Evolutionary conservation across 1,140 invertebrate genomes (phyloP).

Genomic region (Ostrea denselamellosa): DNA sequence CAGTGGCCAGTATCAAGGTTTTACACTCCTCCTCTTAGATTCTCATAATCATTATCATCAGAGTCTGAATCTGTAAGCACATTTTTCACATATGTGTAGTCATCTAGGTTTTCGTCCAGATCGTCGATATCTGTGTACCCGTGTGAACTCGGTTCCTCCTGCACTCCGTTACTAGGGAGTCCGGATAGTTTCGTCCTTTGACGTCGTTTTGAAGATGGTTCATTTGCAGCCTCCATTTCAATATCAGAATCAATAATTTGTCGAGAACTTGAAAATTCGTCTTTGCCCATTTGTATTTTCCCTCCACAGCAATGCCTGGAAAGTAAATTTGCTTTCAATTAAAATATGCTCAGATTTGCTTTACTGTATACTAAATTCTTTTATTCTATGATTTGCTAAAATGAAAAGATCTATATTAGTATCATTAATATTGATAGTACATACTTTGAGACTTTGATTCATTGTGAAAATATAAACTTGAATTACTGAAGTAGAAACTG

Average conservation of each 20-base stretch:
- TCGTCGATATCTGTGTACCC: constrained; percentile 13
- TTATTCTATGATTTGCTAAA: no score
- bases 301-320: background rate
- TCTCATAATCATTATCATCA: constrained; percentile 15
- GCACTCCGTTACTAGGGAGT: background rate
- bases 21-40: background rate
- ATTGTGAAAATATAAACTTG: no score
- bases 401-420: no score
- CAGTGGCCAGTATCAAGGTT: background rate
- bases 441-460: no score
- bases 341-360: no score
- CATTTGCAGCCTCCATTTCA: background rate
- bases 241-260: background rate
- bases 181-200: background rate
- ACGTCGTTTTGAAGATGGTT: background rate
- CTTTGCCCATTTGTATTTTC: background rate
- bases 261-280: background rate
- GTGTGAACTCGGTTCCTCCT: background rate
- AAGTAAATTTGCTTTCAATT: background rate
- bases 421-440: no score
- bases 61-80: background rate
- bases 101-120: background rate
- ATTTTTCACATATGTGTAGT: background rate
- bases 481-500: no score
- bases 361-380: no score